Evolutionary conservation across 2,888 invertebrate species (phyloP).

Genomic region (Cheilosia variabilis): DNA sequence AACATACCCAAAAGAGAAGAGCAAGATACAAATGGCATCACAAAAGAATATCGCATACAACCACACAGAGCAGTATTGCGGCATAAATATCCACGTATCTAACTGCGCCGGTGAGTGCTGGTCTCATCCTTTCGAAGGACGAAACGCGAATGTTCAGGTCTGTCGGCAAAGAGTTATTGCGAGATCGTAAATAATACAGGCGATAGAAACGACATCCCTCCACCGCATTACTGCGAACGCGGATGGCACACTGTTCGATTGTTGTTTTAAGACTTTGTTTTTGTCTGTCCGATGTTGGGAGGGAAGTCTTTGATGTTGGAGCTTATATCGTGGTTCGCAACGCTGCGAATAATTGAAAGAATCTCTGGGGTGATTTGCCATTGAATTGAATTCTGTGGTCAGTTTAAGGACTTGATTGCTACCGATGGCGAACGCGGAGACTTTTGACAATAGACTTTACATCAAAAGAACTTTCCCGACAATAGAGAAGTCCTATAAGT

Average conservation of each 20-base stretch:
- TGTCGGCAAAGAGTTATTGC: constrained; percentile 62
- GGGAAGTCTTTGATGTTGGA: constrained; percentile 43
- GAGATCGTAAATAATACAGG: constrained; percentile 63
- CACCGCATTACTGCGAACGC: constrained; percentile 1
- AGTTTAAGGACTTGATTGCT: constrained; percentile 17
- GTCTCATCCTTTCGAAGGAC: constrained; percentile 26
- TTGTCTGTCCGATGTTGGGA: background rate
- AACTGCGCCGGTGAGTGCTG: constrained; percentile 30
- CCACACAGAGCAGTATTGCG: background rate
- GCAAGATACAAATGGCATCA: constrained; percentile 21
- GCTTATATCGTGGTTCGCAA: constrained; percentile 10
- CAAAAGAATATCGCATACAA: constrained; percentile 5
- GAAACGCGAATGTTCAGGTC: constrained; percentile 30
- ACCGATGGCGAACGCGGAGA: background rate
- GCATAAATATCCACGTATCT: constrained; percentile 21
- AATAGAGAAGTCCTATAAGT: background rate
- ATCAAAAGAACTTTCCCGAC: background rate
- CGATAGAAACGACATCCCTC: constrained; percentile 39
- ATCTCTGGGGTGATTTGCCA: constrained; percentile 24
- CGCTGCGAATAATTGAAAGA: constrained; percentile 62
- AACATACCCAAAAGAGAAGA: constrained; percentile 14
- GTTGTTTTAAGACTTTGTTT: constrained; percentile 25
- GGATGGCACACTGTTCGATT: constrained; percentile 18
- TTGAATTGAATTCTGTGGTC: constrained; percentile 60
- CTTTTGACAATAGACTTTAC: background rate